Evolutionary conservation across 2,113 vertebrate genomes (phyloP), one percentile per base, ranked within the genome.

Genomic region (Boulengerochromis microlepis): DNA sequence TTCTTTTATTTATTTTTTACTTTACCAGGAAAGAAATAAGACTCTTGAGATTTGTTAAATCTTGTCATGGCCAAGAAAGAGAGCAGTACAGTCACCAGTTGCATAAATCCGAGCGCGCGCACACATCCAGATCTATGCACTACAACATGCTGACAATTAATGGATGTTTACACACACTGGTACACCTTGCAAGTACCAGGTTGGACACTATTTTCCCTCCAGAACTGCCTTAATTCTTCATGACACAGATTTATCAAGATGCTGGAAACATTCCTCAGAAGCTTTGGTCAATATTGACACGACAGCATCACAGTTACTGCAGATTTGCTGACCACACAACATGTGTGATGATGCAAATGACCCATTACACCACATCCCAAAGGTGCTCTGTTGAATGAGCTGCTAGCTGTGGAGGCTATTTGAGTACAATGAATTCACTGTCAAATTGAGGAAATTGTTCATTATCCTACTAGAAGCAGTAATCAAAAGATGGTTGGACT

Each of bases 31-130:
- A 66, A 66, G 1, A 38, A 38, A 66, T 3, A 22, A 22, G 7
- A 69, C 19, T 33, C 57, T 69, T 64, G 31, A 64, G 31, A 35
- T 3, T 19, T 38, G 7, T n/a, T 38, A 8, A 40, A 69, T 40
- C 33, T 69, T 22, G 19, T 40, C 64, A 22, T 69, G 64, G 19
- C 19, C 19, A 69, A 40, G 19, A 5, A 4, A 69, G 19, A 69
- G 18, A 66, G 61, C 3, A n/a, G 33, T 66, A 2, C 10, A 66
- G 33, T 38, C 19, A 69, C 7, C 19, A 22, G 11, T 22, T 22
- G 33, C 7, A 38, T 40, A 66, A 38, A 38, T 66, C 33, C 1
- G 4, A 38, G 61, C 3, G 1, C 4, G 0, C 0, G 0, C 61
- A 66, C 19, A 13, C 61, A 66, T 22, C 61, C 31, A 66, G 59